These are phyloP conservation scores for Idaea aversata DNA, from an alignment of 2,888 invertebrate species.

Conservation along the genomic window DNA sequence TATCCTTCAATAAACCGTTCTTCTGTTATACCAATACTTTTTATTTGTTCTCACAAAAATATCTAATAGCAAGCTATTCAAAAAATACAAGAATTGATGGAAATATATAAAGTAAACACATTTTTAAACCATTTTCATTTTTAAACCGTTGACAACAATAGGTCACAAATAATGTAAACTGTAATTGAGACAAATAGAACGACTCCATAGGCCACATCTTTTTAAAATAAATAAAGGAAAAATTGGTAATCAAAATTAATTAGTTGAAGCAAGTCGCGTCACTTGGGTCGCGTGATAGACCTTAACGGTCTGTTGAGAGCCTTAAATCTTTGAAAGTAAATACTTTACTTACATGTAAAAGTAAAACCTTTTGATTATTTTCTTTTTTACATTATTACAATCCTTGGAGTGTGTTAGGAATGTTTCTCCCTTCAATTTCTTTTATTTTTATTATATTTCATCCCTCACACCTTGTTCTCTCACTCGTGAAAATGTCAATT, in stretches of 20 bases:
- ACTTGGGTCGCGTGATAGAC: no score
- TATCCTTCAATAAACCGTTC: neutral
- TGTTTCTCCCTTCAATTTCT: conserved; percentile 37
- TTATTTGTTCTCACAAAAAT: neutral
- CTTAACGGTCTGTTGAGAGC: neutral
- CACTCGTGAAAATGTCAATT: conserved; percentile 73
- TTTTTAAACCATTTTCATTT: neutral
- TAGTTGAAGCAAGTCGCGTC: neutral
- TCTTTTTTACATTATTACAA: neutral
- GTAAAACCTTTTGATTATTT: neutral
- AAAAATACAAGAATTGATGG: neutral
- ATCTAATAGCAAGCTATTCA: neutral
- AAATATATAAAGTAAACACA: neutral
- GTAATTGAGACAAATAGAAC: no score
- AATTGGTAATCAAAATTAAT: no score
- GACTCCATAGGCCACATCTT: no score
- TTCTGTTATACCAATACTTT: neutral
- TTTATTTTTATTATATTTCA: conserved; percentile 53
- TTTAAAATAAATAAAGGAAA: no score
- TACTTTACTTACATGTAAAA: neutral
- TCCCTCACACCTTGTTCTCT: conserved; percentile 63
- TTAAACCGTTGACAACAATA: no score
- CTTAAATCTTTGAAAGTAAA: neutral
- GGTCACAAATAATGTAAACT: no score
- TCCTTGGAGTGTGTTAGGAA: conserved; percentile 32